Conservation (phyloP, 1,140 invertebrate species). For the Panulirus ornatus region DNA sequence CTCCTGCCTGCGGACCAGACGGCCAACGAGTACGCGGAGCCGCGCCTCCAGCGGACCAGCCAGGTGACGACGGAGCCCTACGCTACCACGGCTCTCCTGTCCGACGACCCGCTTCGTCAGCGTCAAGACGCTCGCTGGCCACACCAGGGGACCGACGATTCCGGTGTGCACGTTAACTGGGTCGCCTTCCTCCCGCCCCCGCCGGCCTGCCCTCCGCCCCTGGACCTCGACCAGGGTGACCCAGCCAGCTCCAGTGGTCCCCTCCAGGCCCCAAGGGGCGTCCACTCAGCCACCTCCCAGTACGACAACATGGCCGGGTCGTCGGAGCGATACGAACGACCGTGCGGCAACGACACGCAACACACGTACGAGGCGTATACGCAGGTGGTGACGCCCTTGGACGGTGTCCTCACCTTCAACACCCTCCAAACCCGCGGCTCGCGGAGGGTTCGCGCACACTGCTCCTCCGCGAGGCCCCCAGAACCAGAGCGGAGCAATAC, state of each 20-base stretch:
- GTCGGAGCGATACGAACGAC: too few species aligned
- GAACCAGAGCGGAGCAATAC: too few species aligned
- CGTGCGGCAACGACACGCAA: too few species aligned
- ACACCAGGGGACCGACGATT: constrained; percentile 36
- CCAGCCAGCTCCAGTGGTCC: neutral
- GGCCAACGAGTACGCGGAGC: constrained; percentile 73
- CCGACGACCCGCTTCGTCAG: constrained; percentile 54
- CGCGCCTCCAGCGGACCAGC: constrained; percentile 55
- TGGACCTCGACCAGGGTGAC: constrained; percentile 47
- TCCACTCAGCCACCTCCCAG: constrained; percentile 30
- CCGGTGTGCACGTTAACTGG: constrained; percentile 72
- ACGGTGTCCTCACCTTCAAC: too few species aligned
- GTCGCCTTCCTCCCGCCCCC: constrained; percentile 70
- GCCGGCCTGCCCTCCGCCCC: constrained; percentile 71
- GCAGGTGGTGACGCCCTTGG: too few species aligned
- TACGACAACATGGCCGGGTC: too few species aligned
- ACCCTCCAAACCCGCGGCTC: too few species aligned
- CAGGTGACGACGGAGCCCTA: constrained; percentile 67
- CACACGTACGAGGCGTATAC: too few species aligned
- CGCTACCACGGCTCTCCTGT: constrained; percentile 70
- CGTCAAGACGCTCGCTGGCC: constrained; percentile 38
- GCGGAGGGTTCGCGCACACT: too few species aligned
- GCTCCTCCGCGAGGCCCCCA: too few species aligned
- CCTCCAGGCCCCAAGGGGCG: neutral
- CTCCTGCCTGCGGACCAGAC: constrained; percentile 68